Evolutionary conservation across 2,113 vertebrate genomes (phyloP).

Genomic region (Melanerpes formicivorus): DNA sequence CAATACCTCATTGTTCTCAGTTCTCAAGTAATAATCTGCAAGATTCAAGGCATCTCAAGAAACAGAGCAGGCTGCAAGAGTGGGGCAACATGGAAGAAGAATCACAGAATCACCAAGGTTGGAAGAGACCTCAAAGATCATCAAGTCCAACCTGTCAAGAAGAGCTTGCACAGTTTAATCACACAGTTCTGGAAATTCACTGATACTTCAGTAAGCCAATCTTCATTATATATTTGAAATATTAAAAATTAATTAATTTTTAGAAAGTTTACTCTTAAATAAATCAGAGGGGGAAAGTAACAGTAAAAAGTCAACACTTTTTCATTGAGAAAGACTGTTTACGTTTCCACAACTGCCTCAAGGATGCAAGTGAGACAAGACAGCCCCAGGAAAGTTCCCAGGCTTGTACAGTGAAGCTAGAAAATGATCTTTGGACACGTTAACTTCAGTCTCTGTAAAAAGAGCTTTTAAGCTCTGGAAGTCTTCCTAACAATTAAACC

Average conservation of each 20-base stretch:
- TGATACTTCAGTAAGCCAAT: not conserved
- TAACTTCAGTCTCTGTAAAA: not conserved
- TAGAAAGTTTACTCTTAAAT: not conserved
- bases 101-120: too few relatives aligned
- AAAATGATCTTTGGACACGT: not conserved
- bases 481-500: not conserved
- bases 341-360: not conserved
- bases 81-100: not conserved
- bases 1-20: not conserved
- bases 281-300: not conserved
- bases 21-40: not conserved
- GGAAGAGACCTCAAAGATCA: too few relatives aligned
- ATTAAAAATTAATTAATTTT: rapidly evolving
- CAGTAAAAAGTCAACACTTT: not conserved
- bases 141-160: not conserved
- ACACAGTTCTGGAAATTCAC: not conserved
- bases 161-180: not conserved
- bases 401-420: not conserved
- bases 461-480: not conserved
- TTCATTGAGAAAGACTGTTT: not conserved
- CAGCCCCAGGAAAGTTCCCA: not conserved
- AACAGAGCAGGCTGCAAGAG: not conserved
- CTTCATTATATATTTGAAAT: not conserved
- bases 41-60: not conserved
- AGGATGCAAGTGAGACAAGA: not conserved